Evolutionary conservation across 2,888 invertebrate species (phyloP).

Genomic region (Plagodis dolabraria): DNA sequence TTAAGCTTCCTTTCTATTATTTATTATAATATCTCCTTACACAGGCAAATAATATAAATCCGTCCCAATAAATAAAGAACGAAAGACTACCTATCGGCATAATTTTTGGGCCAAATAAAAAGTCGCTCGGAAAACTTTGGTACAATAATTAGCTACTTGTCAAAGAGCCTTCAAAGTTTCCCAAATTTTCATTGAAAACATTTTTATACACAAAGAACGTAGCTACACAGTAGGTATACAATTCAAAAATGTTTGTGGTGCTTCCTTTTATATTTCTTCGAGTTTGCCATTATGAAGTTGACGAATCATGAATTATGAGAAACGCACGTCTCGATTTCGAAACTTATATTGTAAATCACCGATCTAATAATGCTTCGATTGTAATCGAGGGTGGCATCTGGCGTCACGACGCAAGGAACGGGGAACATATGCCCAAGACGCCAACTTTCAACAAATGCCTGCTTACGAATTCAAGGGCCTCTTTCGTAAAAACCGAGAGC

Average conservation of each 20-base stretch:
- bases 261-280: constrained; percentile 8
- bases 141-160: not conserved
- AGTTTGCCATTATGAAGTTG: constrained; percentile 8
- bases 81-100: too few relatives aligned
- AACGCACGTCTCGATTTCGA: constrained; percentile 20
- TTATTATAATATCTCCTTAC: too few relatives aligned
- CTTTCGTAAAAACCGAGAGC: constrained; percentile 52
- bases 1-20: too few relatives aligned
- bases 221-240: constrained; percentile 1
- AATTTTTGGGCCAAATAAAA: too few relatives aligned
- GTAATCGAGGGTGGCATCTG: constrained; percentile 58
- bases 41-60: too few relatives aligned
- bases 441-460: constrained; percentile 51
- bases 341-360: constrained; percentile 54
- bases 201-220: not conserved
- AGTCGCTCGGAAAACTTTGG: too few relatives aligned
- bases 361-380: constrained; percentile 50
- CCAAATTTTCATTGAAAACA: constrained; percentile 1
- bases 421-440: constrained; percentile 51
- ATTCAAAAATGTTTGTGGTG: constrained; percentile 4
- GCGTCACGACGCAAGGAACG: constrained; percentile 59
- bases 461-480: constrained; percentile 60
- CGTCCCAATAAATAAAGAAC: too few relatives aligned
- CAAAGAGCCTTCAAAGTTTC: constrained; percentile 1
- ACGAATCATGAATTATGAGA: constrained; percentile 14